Percentiles rank a stretch among this genome's conserved stretches.
phyloP scores from a whole-genome alignment of 1,140 invertebrate genomes.

The Eumeta japonica region DNA sequence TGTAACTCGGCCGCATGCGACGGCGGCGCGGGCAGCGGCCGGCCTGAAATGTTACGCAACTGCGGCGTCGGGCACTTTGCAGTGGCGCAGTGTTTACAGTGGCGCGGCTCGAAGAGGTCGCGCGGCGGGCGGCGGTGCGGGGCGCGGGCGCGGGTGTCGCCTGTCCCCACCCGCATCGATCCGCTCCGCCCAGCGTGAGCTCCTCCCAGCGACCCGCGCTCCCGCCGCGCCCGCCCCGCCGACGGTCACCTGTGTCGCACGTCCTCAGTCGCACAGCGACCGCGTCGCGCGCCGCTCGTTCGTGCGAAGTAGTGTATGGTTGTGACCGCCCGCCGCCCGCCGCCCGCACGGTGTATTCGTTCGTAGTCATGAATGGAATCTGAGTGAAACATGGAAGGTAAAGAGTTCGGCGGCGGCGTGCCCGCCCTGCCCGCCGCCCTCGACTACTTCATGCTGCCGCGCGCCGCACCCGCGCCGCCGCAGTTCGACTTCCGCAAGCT shows the following conservation, averaged over 20 bases:
- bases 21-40: too few relatives aligned
- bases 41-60: too few relatives aligned
- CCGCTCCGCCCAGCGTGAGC: slow-evolving; percentile 49
- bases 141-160: slow-evolving; percentile 38
- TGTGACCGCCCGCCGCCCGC: slow-evolving; percentile 20
- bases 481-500: slow-evolving; percentile 57
- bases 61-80: too few relatives aligned
- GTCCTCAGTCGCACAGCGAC: slow-evolving; percentile 54
- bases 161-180: slow-evolving; percentile 52
- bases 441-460: slow-evolving; percentile 56
- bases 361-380: neutral
- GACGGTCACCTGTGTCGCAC: slow-evolving; percentile 55
- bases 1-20: too few relatives aligned
- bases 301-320: neutral
- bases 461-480: slow-evolving; percentile 38
- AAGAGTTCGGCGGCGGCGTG: slow-evolving; percentile 40
- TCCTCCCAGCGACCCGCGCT: slow-evolving; percentile 34
- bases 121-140: slow-evolving; percentile 17
- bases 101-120: slow-evolving; percentile 1
- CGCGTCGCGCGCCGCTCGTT: slow-evolving; percentile 48
- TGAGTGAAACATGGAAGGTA: slow-evolving; percentile 40
- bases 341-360: slow-evolving; percentile 17
- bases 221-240: slow-evolving; percentile 36
- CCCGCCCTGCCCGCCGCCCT: slow-evolving; percentile 46
- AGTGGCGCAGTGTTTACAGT: slow-evolving; percentile 32